Conservation (phyloP, 2,888 invertebrate genomes). For the Phengaris alcon region DNA sequence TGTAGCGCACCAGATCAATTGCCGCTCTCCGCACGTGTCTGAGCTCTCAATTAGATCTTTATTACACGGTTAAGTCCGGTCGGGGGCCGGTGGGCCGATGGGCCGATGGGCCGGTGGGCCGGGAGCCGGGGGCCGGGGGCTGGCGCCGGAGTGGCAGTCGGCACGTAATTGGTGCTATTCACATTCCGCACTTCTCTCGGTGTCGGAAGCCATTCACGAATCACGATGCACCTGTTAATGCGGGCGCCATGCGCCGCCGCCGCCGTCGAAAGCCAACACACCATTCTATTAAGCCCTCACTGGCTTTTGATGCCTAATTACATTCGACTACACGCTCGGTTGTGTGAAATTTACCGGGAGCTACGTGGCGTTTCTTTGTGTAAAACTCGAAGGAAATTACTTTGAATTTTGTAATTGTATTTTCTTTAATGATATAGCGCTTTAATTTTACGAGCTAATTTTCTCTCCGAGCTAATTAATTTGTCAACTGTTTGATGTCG, state of each 20-base stretch:
- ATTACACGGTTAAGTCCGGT: conserved; percentile 33
- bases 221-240: conserved; percentile 12
- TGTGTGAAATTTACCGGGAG: neutral
- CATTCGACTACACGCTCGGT: neutral
- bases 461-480: conserved; percentile 4
- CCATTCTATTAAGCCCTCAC: neutral
- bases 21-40: conserved; percentile 41
- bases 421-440: neutral
- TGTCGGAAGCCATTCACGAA: conserved; percentile 13
- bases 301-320: conserved; percentile 12
- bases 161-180: conserved; percentile 47
- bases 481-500: conserved; percentile 2
- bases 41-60: conserved; percentile 47
- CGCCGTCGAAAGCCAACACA: neutral
- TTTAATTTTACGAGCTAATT: neutral
- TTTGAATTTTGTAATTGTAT: conserved; percentile 12
- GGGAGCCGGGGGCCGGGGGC: conserved; percentile 44
- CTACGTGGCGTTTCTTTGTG: neutral
- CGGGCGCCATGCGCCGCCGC: neutral
- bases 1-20: neutral
- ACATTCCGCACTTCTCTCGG: conserved; percentile 26
- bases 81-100: conserved; percentile 43
- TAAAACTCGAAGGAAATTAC: neutral
- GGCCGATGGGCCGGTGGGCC: conserved; percentile 37
- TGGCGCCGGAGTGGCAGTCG: conserved; percentile 39